Base-by-base conservation (phyloP, 2,113 vertebrate genomes). In the Geococcyx californianus region DNA sequence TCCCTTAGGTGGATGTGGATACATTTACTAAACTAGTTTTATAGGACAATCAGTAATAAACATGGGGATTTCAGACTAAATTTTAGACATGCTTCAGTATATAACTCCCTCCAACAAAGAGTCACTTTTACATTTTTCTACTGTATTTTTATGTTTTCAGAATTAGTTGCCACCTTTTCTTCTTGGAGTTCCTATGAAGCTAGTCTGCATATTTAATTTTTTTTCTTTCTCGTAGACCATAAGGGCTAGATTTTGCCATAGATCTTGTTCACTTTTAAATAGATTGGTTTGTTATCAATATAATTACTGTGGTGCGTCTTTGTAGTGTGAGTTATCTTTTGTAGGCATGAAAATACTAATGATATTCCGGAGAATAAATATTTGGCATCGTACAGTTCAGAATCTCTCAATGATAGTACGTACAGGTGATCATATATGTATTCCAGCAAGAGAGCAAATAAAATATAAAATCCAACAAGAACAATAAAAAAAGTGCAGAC, bases 261-360 rank as follows among this genome's bases (percentile, higher is more conserved):
- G 7, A 3, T 54, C 21, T 79, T 83, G 23, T n/a, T 86, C 33
- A 13, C 29, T 89, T 67, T 54, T 42, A 79, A 34, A n/a, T 59
- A 51, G 15, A 25, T 60, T 49, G 2, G 3, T 69, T 75, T 83
- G 31, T 47, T 74, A 26, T 79, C 21, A 25, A 13, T 78, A 11
- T n/a, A 81, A 77, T 21, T 63, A 67, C 16, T 0, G 0, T 45
- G 26, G 24, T 68, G 19, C 11, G 74, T 33, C 14, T 67, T 56
- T 74, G 16, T 52, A 49, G 28, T 28, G 6, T 9, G 18, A 79
- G 16, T 72, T 76, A 31, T 8, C 2, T 81, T 68, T 82, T 78
- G 19, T 44, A 72, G 33, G 12, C 29, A n/a, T 55, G 40, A 78
- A 81, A 74, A 69, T 74, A 58, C 20, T 67, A 18, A 51, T 33